These are phyloP conservation scores for Mellivora capensis DNA, from an alignment of 2,113 vertebrate species.

Conservation along the genomic window DNA sequence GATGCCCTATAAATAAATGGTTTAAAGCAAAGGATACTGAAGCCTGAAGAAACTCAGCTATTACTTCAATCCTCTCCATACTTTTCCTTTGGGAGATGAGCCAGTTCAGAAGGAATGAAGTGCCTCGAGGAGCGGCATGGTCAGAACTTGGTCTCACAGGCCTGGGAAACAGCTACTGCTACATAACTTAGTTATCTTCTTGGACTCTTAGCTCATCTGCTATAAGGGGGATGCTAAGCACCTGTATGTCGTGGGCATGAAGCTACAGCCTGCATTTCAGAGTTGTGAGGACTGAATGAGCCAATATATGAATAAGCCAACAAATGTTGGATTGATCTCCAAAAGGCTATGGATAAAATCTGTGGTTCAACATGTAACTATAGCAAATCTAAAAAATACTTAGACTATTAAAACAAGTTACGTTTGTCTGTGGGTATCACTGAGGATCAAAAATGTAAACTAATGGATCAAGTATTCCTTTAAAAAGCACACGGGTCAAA, in stretches of 20 bases:
- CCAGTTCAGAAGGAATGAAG: neutral
- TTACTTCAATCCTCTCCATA: neutral
- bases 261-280: neutral
- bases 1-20: neutral
- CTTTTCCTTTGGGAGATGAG: slow-evolving; percentile 2
- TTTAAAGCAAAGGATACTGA: neutral
- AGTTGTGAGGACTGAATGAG: neutral
- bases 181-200: neutral
- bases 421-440: neutral
- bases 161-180: neutral
- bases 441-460: neutral
- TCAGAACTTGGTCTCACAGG: neutral
- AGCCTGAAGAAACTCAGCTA: neutral
- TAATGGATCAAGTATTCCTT: neutral
- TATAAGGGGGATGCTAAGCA: neutral
- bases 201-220: neutral
- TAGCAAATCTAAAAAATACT: neutral
- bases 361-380: neutral
- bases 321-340: neutral
- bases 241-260: neutral
- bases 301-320: neutral
- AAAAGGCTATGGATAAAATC: neutral
- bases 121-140: neutral
- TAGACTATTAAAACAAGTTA: neutral
- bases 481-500: neutral